Evolutionary conservation across 1,140 invertebrate species (phyloP), one percentile per base, ranked within the genome.

Genomic region (Helicoverpa zea): DNA sequence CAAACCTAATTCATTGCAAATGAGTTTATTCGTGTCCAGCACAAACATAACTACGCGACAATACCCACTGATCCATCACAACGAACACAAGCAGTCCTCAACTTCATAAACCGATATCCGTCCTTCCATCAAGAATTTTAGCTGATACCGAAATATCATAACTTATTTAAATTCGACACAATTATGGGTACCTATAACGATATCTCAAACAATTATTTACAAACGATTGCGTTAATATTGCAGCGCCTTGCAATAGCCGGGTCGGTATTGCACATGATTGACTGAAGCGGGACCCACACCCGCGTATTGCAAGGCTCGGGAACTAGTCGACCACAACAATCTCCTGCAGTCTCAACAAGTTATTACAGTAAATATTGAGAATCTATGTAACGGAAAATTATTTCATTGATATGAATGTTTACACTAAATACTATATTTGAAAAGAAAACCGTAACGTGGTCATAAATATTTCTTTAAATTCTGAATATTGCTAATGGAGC

Each of bases 151-250:
- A 79, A 79, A 56, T 58, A 79, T 79, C 29, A 70, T 35, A 58
- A 79, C 51, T 78, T 79, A 56, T 59, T 68, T 79, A 70, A 68
- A 79, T 70, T 58, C 64, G 64, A 79, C 61, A 68, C 52, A 79
- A 79, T 79, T 70, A 79, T 70, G 14, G 51, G 43, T 79, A 70
- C 76, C 51, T 58, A 79, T 68, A 79, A 79, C 52, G 64, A 79
- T 54, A 61, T 77, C 64, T 79, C 59, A 78, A 79, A 79, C 63
- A 79, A 70, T 10, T 79, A 79, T 79, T 79, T 79, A 79, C 76
- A 79, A 66, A 79, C 29, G 10, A 59, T 70, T 79, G 52, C 64
- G 76, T 70, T 59, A 23, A 77, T 49, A 54, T 54, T 77, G 59
- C 49, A 56, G 12, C 18, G 59, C 51, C 29, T 23, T 47, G 43